Evolutionary conservation across 1,140 invertebrate genomes (phyloP).

Genomic region (Thaumetopoea pityocampa): DNA sequence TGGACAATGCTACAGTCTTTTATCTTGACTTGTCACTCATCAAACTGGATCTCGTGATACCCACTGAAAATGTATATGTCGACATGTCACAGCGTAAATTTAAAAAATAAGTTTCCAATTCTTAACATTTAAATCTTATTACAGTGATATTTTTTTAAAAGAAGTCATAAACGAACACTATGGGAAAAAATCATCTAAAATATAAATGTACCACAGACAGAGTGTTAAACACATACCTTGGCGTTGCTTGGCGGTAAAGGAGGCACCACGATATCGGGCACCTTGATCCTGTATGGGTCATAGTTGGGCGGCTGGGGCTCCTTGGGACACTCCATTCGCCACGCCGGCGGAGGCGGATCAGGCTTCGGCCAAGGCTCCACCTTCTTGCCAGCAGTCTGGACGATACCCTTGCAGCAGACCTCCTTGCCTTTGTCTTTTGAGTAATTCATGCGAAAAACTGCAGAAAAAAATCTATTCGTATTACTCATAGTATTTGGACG

Average conservation of each 20-base stretch:
- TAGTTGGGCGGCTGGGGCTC: slow-evolving; percentile 50
- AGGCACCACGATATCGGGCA: slow-evolving; percentile 49
- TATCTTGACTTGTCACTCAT: too few species aligned
- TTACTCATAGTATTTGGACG: too few species aligned
- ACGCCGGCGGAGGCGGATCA: slow-evolving; percentile 28
- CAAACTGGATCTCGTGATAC: too few species aligned
- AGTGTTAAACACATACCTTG: slow-evolving; percentile 36
- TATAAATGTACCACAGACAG: too few species aligned
- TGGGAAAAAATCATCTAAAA: too few species aligned
- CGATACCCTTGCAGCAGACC: slow-evolving; percentile 36
- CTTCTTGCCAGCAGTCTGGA: slow-evolving; percentile 39
- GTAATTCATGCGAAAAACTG: slow-evolving; percentile 2
- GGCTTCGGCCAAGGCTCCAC: slow-evolving; percentile 52
- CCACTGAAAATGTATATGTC: too few species aligned
- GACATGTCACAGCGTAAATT: too few species aligned
- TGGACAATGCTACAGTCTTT: too few species aligned
- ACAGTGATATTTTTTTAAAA: neutral
- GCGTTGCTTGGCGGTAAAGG: slow-evolving; percentile 50
- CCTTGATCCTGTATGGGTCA: slow-evolving; percentile 61
- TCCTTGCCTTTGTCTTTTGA: slow-evolving; percentile 30
- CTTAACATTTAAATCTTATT: too few species aligned
- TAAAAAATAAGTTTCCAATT: too few species aligned
- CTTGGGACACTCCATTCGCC: slow-evolving; percentile 37
- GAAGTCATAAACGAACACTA: too few species aligned
- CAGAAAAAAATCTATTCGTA: neutral